Conservation (phyloP, 2,113 vertebrate species). For the Pteropus alecto region DNA sequence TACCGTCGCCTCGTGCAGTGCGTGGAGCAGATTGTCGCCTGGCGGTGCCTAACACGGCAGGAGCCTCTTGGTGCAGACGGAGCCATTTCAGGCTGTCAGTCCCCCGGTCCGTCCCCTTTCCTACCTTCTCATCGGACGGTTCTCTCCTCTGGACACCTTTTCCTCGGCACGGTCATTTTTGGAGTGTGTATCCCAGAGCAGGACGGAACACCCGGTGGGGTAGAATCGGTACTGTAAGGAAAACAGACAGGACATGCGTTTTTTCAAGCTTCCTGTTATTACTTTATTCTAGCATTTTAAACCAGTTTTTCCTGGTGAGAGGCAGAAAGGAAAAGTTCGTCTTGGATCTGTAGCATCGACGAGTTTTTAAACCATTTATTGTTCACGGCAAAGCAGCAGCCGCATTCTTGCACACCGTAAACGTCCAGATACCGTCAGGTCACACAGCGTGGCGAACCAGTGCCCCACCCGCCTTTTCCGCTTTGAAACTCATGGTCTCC, state of each 20-base stretch:
- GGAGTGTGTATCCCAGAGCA: not conserved
- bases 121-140: no score
- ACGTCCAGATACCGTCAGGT: rapidly evolving
- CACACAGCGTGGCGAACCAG: rapidly evolving
- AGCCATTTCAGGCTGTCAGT: not conserved
- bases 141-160: not conserved
- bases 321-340: not conserved
- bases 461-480: rapidly evolving
- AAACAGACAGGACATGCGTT: not conserved
- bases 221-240: not conserved
- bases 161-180: not conserved
- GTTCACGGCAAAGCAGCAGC: not conserved
- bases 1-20: rapidly evolving
- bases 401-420: rapidly evolving
- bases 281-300: not conserved
- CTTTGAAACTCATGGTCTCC: rapidly evolving
- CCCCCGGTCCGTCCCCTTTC: rapidly evolving
- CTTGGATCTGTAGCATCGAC: not conserved
- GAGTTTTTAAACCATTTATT: not conserved
- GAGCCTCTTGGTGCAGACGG: not conserved
- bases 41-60: rapidly evolving
- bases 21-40: rapidly evolving
- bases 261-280: not conserved
- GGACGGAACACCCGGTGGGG: not conserved
- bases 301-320: not conserved